Percentiles rank a stretch among this genome's conserved stretches.
These are phyloP conservation scores for Festucalex cinctus DNA, from an alignment of 2,113 vertebrate species.

Conservation along the genomic window DNA sequence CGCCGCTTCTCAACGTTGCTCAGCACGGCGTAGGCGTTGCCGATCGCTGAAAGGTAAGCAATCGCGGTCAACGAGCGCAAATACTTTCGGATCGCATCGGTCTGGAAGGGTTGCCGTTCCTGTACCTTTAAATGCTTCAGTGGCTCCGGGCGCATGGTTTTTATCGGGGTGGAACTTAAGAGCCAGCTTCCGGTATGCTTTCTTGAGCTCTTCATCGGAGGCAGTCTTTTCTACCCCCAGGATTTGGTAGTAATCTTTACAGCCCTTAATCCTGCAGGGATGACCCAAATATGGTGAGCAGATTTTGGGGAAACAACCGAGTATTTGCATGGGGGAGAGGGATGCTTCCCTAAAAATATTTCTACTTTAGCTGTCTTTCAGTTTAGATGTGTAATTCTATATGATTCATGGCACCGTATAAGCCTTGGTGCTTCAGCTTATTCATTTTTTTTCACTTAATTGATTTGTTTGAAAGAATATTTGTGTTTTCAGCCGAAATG, in stretches of 20 bases:
- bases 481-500: too few relatives aligned
- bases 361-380: too few relatives aligned
- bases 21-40: conserved; percentile 79
- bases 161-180: conserved; percentile 79
- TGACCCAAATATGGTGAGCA: conserved; percentile 6
- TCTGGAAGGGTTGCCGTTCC: neutral
- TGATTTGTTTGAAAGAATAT: too few relatives aligned
- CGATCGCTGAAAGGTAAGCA: conserved; percentile 77
- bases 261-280: conserved; percentile 85
- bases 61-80: neutral
- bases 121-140: conserved; percentile 95
- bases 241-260: conserved; percentile 97
- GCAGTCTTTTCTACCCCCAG: conserved; percentile 86
- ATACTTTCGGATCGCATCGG: neutral
- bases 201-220: conserved; percentile 91
- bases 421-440: too few relatives aligned
- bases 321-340: too few relatives aligned
- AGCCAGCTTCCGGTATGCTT: conserved; percentile 75
- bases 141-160: conserved; percentile 77
- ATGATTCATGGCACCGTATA: too few relatives aligned
- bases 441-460: too few relatives aligned
- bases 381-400: too few relatives aligned
- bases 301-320: neutral
- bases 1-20: conserved; percentile 90
- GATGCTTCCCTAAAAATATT: too few relatives aligned